phyloP scores from a whole-genome alignment of 2,113 vertebrate species.

The Empidonax alnorum region DNA sequence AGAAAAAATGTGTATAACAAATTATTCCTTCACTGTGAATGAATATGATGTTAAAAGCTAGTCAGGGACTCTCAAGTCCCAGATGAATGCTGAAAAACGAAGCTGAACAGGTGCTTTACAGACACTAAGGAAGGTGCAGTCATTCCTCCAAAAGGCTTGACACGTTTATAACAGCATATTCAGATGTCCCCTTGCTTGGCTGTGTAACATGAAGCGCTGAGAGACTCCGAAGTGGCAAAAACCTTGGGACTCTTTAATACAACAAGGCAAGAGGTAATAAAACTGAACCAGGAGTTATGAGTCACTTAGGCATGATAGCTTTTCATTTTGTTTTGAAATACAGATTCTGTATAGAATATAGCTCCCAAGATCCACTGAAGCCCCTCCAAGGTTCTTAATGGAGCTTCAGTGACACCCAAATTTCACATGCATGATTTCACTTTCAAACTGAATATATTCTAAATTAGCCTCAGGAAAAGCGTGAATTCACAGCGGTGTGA shows the following conservation, averaged over 20 bases:
- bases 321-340: slow-evolving; percentile 24
- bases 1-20: neutral
- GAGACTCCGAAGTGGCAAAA: neutral
- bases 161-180: neutral
- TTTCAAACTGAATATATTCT: neutral
- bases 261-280: slow-evolving; percentile 3
- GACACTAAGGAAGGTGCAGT: neutral
- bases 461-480: neutral
- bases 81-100: neutral
- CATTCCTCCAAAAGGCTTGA: neutral
- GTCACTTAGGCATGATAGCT: neutral
- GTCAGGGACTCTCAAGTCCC: neutral
- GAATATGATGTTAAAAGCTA: neutral
- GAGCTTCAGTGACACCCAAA: neutral
- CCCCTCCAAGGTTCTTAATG: neutral
- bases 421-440: neutral
- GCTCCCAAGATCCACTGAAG: neutral
- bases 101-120: slow-evolving; percentile 3
- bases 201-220: neutral
- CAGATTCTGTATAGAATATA: neutral
- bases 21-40: neutral
- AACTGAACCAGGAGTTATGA: neutral
- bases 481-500: neutral
- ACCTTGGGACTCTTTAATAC: neutral
- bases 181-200: neutral